A percentile compares a stretch with the other conserved stretches of the same genome.
phyloP scores from a whole-genome alignment of 2,797 vertebrate species.

The Sylvia borin region DNA sequence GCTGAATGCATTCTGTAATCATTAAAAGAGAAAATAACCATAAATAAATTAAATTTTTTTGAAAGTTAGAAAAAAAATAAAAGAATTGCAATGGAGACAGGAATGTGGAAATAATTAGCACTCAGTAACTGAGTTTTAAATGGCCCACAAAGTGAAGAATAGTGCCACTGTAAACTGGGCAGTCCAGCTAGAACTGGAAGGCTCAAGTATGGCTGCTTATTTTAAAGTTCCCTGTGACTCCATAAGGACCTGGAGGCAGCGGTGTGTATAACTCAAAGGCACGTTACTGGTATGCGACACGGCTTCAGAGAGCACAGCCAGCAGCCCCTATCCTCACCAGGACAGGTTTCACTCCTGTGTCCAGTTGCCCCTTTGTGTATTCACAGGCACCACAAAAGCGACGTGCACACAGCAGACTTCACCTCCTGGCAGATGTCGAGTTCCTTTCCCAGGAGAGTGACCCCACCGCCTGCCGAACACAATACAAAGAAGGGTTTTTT shows the following conservation, averaged over 20 bases:
- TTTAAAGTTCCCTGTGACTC: background rate
- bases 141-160: background rate
- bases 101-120: background rate
- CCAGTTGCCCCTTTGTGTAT: background rate
- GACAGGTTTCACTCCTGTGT: background rate
- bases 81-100: background rate
- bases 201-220: background rate
- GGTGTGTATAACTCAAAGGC: background rate
- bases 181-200: background rate
- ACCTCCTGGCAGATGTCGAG: background rate
- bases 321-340: background rate
- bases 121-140: background rate
- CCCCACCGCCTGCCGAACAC: background rate
- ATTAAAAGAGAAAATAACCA: background rate
- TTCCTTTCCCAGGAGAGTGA: constrained; percentile 12
- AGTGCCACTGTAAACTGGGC: background rate
- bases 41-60: background rate
- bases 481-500: constrained; percentile 18
- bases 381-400: background rate
- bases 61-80: background rate
- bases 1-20: background rate
- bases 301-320: background rate
- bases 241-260: background rate
- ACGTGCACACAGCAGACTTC: background rate
- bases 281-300: rapidly evolving